phyloP scores from a whole-genome alignment of 2,888 invertebrate species.

The Podabrus alpinus region DNA sequence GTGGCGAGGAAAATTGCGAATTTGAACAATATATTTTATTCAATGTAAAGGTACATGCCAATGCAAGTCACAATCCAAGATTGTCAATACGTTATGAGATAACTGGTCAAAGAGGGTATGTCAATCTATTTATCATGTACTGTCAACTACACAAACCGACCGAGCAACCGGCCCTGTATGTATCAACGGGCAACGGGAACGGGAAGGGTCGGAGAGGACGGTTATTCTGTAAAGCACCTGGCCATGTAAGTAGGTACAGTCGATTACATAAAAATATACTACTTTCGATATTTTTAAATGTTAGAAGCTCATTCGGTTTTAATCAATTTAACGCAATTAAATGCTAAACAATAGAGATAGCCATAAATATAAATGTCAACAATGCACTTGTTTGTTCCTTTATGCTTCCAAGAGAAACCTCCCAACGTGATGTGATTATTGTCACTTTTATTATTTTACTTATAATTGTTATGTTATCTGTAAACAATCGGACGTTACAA shows the following conservation, averaged over 20 bases:
- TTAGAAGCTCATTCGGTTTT: background rate
- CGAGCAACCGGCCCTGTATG: constrained; percentile 40
- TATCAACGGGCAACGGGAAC: too few relatives aligned
- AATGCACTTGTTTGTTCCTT: background rate
- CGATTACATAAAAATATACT: constrained; percentile 43
- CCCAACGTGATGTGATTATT: constrained; percentile 4
- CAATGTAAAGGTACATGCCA: too few relatives aligned
- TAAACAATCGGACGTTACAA: constrained; percentile 14
- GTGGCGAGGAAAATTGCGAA: background rate
- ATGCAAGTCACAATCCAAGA: constrained; percentile 9
- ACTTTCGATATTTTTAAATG: constrained; percentile 14
- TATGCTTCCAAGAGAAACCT: background rate
- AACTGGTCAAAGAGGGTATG: constrained; percentile 28
- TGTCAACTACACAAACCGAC: constrained; percentile 44
- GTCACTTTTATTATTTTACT: constrained; percentile 21
- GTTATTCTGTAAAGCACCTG: constrained; percentile 52
- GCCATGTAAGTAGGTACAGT: constrained; percentile 44
- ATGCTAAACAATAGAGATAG: background rate
- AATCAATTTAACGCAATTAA: background rate
- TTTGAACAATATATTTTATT: background rate
- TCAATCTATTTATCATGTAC: constrained; percentile 48
- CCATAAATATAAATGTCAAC: background rate
- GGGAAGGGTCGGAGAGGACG: constrained; percentile 42
- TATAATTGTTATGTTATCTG: constrained; percentile 14
- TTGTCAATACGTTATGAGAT: constrained; percentile 21